Evolutionary conservation across 2,113 vertebrate species (phyloP).

Genomic region (Motacilla tschutschensis): DNA sequence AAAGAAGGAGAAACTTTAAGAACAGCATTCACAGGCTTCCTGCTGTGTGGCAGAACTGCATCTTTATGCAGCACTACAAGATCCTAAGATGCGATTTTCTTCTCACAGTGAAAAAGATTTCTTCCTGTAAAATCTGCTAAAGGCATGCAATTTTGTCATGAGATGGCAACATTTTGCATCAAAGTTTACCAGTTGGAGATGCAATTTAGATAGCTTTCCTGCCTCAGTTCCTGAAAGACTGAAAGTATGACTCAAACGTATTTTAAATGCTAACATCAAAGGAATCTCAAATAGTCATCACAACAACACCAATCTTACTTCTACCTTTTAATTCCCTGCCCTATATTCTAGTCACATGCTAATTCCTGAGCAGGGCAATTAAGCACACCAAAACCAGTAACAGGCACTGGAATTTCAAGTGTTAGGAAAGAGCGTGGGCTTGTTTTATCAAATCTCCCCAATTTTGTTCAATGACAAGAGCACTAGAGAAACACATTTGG

Average conservation of each 20-base stretch:
- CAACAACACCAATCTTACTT: neutral
- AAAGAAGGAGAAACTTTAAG: neutral
- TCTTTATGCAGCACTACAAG: neutral
- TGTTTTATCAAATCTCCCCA: neutral
- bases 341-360: neutral
- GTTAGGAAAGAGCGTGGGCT: accelerated
- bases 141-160: neutral
- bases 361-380: neutral
- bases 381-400: neutral
- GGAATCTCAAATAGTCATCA: neutral
- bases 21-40: neutral
- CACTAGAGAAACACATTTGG: neutral
- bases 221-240: neutral
- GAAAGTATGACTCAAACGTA: neutral
- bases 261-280: neutral
- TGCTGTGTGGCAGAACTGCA: neutral
- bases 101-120: neutral
- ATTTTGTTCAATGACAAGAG: neutral
- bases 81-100: neutral
- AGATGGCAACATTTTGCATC: neutral
- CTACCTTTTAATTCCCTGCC: neutral
- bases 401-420: neutral
- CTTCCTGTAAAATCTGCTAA: neutral
- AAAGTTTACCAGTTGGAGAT: neutral
- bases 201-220: neutral